Evolutionary conservation across 2,797 vertebrate genomes (phyloP), one percentile per base, ranked within the genome.

Genomic region (Coluber constrictor): DNA sequence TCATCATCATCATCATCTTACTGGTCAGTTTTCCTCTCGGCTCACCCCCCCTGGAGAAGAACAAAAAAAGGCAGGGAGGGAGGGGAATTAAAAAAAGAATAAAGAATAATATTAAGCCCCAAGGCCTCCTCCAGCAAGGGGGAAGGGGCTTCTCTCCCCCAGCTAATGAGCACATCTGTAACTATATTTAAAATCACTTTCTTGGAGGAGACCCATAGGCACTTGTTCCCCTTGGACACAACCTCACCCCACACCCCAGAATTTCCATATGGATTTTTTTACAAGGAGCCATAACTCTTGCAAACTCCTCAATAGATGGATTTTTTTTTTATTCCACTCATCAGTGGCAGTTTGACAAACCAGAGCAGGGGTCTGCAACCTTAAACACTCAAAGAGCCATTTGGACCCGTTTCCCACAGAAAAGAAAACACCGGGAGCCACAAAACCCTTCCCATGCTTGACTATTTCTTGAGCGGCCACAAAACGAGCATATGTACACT

Each of bases 221-320:
- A 86, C 95, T 92, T 93, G 90, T 94, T 88, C 95, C 91, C 95
- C 90, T 94, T 10, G 0, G 92, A 94, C 91, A 89, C 95, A 56
- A 55, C 89, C 93, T 6, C 3, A 5, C 56, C 60, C 9, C 94
- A 61, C 93, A 94, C 66, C 60, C 95, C n/a, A n/a, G 15, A 37
- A 74, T 63, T 94, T 61, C 11, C 18, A 0, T 23, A n/a, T 55
- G 1, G 0, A 61, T 92, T 96, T 96, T 96, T 96, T 97, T 95
- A 97, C 92, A 89, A 93, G 95, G 1, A 1, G 94, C 89, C 96
- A 95, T 96, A 97, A 97, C 88, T 95, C 96, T 95, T 1, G 0
- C 94, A 93, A 96, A 96, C 93, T 96, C 96, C 94, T 95, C 96
- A 93, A 93, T 97, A 97, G 97, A 97, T 96, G 97, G 96, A 93